Evolutionary conservation across 2,113 vertebrate genomes (phyloP).

Genomic region (Taxidea taxus): DNA sequence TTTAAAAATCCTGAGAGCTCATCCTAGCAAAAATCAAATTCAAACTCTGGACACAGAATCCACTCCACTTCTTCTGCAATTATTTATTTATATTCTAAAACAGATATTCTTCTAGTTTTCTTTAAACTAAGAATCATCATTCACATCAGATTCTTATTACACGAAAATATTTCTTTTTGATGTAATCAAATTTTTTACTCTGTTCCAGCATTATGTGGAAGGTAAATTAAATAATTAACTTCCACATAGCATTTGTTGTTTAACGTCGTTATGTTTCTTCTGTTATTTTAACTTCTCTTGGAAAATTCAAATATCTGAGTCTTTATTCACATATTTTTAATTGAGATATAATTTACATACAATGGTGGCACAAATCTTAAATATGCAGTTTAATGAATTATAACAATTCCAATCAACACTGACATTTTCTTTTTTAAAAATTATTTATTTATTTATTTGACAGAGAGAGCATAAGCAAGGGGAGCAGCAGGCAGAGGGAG

Average conservation of each 20-base stretch:
- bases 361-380: neutral
- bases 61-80: neutral
- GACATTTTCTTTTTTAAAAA: neutral
- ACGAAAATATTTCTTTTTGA: neutral
- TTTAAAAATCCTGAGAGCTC: neutral
- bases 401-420: neutral
- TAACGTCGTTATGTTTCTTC: neutral
- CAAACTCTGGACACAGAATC: neutral
- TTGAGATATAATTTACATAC: neutral
- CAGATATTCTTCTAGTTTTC: neutral
- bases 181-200: neutral
- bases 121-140: neutral
- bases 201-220: neutral
- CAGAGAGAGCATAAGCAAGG: too few relatives aligned
- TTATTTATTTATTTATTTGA: too few relatives aligned
- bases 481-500: too few relatives aligned
- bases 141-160: neutral
- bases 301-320: conserved; percentile 6
- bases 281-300: neutral
- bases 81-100: neutral
- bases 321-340: neutral
- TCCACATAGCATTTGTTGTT: neutral
- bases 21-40: neutral
- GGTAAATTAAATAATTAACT: neutral
- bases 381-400: neutral